phyloP scores from a whole-genome alignment of 2,113 vertebrate species.

The Pitta sordida region DNA sequence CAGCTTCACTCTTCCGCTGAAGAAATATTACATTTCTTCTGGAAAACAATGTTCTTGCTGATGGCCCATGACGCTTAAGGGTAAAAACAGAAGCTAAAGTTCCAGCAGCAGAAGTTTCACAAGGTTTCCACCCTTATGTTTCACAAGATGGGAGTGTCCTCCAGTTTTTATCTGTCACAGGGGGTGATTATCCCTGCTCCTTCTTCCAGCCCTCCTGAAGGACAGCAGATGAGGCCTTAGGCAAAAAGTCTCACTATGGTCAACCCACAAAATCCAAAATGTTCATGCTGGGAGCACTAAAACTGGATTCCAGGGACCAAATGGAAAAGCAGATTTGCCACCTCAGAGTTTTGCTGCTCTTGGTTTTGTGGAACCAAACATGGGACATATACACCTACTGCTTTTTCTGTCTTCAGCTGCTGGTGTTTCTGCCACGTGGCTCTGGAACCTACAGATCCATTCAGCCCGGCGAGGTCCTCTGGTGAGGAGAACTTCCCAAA shows the following conservation, averaged over 20 bases:
- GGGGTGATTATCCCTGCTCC: background rate
- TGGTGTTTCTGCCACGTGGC: background rate
- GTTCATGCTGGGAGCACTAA: background rate
- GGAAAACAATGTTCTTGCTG: background rate
- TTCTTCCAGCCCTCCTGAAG: background rate
- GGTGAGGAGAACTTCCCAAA: background rate
- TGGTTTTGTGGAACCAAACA: background rate
- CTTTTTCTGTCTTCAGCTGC: background rate
- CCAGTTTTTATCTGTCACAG: background rate
- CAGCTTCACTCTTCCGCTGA: background rate
- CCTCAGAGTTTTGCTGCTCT: background rate
- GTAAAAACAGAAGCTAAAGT: background rate
- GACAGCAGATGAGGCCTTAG: background rate
- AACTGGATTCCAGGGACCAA: background rate
- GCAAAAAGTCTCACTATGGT: background rate
- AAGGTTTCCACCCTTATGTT: background rate
- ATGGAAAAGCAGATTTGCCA: background rate
- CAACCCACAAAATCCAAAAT: background rate
- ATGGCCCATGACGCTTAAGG: background rate
- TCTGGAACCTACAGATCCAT: background rate
- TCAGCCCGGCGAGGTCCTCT: background rate
- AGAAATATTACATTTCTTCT: background rate
- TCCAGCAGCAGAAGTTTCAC: background rate
- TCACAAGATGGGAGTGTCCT: background rate
- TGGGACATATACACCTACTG: fast-evolving